Conservation (phyloP, 2,797 vertebrate species). For the Monodelphis domestica region DNA sequence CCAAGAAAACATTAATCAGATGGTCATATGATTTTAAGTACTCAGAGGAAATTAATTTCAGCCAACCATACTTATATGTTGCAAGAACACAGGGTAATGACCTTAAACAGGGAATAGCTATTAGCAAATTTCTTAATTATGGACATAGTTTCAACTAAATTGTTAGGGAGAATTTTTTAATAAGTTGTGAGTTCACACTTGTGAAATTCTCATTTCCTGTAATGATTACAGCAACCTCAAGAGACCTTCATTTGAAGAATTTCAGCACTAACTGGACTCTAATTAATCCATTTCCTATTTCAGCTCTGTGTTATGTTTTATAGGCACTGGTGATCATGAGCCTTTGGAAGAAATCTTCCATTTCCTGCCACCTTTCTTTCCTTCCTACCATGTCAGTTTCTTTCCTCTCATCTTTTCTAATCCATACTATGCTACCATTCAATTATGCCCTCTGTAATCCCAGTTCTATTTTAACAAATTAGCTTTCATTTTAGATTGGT, state of each 20-base stretch:
- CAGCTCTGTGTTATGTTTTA: not conserved
- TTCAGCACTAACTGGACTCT: not conserved
- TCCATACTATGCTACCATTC: not conserved
- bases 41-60: conserved; percentile 22
- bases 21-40: not conserved
- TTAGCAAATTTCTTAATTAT: conserved; percentile 39
- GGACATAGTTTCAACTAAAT: conserved; percentile 2
- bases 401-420: not conserved
- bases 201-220: not conserved
- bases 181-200: not conserved
- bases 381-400: not conserved
- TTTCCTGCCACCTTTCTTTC: not conserved
- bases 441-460: not conserved
- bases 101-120: conserved; percentile 12
- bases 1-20: not conserved
- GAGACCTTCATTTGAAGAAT: not conserved
- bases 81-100: not conserved
- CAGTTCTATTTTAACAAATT: not conserved
- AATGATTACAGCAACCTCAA: not conserved
- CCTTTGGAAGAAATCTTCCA: not conserved
- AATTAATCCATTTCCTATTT: conserved; percentile 5
- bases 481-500: not conserved
- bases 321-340: not conserved
- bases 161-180: not conserved
- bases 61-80: conserved; percentile 28